Percentiles rank a stretch among this genome's conserved stretches.
phyloP scores from a whole-genome alignment of 2,888 invertebrate genomes.

The Phymatocera aterrima region DNA sequence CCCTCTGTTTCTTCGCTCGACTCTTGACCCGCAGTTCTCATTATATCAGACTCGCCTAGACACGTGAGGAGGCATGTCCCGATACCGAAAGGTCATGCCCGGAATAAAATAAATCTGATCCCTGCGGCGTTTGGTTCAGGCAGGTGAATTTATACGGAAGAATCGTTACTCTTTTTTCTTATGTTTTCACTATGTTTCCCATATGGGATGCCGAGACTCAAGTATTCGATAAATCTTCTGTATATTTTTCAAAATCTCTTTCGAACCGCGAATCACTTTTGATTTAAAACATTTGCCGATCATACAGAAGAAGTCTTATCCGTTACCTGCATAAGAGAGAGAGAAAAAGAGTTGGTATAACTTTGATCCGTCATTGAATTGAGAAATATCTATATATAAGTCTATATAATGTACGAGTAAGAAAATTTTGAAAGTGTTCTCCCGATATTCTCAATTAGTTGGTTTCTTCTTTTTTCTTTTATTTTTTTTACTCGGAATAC shows the following conservation, averaged over 20 bases:
- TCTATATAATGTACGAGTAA: background rate
- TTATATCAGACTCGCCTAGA: conserved; percentile 1
- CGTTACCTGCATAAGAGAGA: too few species aligned
- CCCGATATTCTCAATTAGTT: too few species aligned
- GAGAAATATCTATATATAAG: background rate
- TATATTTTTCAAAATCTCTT: too few species aligned
- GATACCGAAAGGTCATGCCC: background rate
- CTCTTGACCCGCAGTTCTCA: conserved; percentile 14
- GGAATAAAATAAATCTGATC: background rate
- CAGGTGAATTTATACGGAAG: background rate
- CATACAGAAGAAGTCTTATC: too few species aligned
- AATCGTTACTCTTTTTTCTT: background rate
- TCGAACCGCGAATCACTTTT: too few species aligned
- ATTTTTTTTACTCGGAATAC: background rate
- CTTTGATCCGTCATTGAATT: background rate
- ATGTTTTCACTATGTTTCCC: background rate
- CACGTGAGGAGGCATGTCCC: background rate
- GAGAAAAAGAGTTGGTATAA: too few species aligned
- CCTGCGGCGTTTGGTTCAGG: background rate
- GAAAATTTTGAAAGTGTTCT: background rate
- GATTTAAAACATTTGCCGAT: too few species aligned
- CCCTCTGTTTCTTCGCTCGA: background rate
- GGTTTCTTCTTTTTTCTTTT: background rate
- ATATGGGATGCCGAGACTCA: too few species aligned
- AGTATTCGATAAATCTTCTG: too few species aligned